Evolutionary conservation across 2,888 invertebrate species (phyloP), one percentile per base, ranked within the genome.

Genomic region (Amphipoea oculea): DNA sequence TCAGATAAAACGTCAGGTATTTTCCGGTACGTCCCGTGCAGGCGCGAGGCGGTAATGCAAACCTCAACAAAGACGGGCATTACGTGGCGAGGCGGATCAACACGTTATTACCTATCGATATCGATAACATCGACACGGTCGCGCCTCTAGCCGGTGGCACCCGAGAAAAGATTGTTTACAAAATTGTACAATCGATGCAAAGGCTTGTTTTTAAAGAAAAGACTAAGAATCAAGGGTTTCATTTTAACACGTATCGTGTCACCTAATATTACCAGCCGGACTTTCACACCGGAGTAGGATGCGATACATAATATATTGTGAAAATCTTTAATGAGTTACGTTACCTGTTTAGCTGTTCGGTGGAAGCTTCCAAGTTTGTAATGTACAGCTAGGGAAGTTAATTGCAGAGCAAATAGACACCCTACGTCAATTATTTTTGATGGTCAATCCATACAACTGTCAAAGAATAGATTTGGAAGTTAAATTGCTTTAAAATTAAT

Each of bases 21-120:
- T 86, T 72, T n/a, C 76, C 63, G 51, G 48, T n/a, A 68, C 71
- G 67, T 76, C 76, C 63, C 54, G 66, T 20, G 76, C 85, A 84
- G 71, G 51, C 40, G 68, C n/a, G 76, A 48, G 69, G 51, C 75
- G 73, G 63, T 86, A 79, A 85, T 79, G 73, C 60, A 71, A 79
- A 62, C 86, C 72, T 48, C 87, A 42, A 83, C 87, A 86, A 79
- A 86, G 84, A 67, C 45, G 67, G 45, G 67, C 42, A 72, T 79
- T 54, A 54, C 63, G 48, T n/a, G 80, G 69, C 51, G 36, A 68
- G 40, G 68, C 57, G 75, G 71, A 86, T 72, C 86, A 79, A 86
- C 76, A 76, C 71, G 70, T 71, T 83, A 76, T 79, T 79, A 76
- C 73, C 79, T 76, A 76, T 83, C 70, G 71, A 74, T 68, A 68